Conservation (phyloP, 2,888 invertebrate species). For the Adineta ricciae region DNA sequence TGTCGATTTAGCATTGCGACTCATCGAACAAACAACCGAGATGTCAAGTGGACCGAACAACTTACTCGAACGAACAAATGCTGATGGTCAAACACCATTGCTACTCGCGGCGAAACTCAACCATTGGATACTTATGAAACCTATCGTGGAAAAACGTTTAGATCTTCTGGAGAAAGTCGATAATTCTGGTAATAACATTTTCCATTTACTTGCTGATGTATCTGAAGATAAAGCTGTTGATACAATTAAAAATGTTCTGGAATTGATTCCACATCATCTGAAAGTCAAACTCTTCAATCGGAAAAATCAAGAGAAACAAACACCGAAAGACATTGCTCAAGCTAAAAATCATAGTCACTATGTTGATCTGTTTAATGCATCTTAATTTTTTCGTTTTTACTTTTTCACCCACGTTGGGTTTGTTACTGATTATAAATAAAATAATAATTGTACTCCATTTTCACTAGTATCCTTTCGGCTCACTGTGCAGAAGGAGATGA, state of each 20-base stretch:
- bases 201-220: not conserved
- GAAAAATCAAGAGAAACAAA: not conserved
- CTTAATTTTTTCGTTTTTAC: not conserved
- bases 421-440: not conserved
- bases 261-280: not conserved
- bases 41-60: not conserved
- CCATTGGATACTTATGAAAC: not conserved
- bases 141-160: not conserved
- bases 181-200: not conserved
- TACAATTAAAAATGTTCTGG: not conserved
- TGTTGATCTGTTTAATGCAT: not conserved
- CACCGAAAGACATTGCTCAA: not conserved
- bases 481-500: no score
- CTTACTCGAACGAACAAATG: not conserved
- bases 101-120: not conserved
- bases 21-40: not conserved
- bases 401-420: not conserved
- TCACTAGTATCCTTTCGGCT: no score
- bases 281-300: not conserved
- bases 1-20: not conserved
- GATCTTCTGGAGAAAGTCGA: not conserved
- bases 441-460: no score
- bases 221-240: not conserved
- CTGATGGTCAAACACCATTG: not conserved
- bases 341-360: not conserved